Conservation (phyloP, 1,140 invertebrate genomes). For the Drosophila malerkotliana region DNA sequence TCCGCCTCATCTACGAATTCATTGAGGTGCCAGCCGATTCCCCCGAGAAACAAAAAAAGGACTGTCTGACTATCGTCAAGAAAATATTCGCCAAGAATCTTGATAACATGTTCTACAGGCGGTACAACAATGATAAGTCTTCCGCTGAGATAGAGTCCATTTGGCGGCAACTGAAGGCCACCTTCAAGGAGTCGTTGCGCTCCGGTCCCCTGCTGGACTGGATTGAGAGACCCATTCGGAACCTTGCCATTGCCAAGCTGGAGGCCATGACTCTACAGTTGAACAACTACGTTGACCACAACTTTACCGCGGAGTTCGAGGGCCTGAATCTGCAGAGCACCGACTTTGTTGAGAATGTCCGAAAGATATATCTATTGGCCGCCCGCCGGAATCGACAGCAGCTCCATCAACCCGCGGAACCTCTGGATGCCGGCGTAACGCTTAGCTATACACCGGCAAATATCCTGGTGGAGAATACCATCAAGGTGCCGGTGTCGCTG, state of each 20-base stretch:
- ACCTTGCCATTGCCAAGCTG: conserved; percentile 60
- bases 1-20: conserved; percentile 48
- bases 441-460: conserved; percentile 73
- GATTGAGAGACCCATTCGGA: conserved; percentile 43
- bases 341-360: conserved; percentile 50
- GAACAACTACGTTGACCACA: conserved; percentile 53
- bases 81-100: conserved; percentile 65
- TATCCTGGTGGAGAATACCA: conserved; percentile 65
- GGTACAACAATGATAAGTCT: conserved; percentile 50
- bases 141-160: conserved; percentile 57
- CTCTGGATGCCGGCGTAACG: conserved; percentile 47
- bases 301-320: conserved; percentile 66
- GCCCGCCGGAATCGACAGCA: conserved; percentile 18
- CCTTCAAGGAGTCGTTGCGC: conserved; percentile 47
- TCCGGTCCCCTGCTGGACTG: conserved; percentile 39
- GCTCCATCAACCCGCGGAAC: conserved; percentile 52
- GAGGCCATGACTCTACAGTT: conserved; percentile 62
- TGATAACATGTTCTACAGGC: conserved; percentile 72
- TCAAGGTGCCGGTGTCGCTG: conserved; percentile 68
- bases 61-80: conserved; percentile 51
- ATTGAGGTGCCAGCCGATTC: conserved; percentile 10
- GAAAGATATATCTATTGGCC: background rate
- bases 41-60: conserved; percentile 2
- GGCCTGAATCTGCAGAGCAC: conserved; percentile 37
- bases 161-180: conserved; percentile 61